Base-by-base conservation (phyloP, 2,888 invertebrate species). In the Troglohyphantes excavatus region DNA sequence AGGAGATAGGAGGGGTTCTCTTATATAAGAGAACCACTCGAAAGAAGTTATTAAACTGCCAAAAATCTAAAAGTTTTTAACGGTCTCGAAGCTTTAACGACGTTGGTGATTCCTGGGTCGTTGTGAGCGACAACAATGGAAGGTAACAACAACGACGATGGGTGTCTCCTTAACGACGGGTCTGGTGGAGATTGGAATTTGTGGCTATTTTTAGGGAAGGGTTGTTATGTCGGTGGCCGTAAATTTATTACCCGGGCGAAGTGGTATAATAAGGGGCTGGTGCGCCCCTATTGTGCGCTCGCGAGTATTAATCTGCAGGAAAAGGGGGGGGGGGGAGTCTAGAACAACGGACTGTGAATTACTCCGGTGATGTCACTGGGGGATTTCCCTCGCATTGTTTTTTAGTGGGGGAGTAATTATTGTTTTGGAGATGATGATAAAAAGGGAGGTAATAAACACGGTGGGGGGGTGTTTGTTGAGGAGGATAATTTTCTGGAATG, bases 51-150 rank as follows among this genome's bases (percentile, higher is more conserved):
- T 83, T 72, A 83, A 73, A 73, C 26, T 65, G 23, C 43, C 33
- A 29, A 26, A 46, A 68, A 53, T 63, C 61, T 29, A 61, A 13
- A 23, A 33, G 73, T 73, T 73, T 83, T 83, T 83, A 83, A 83
- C 83, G 83, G 83, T 43, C n/a, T 63, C n/a, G 53, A 26, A 21
- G 39, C 72, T 53, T 83, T 73, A 72, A 83, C 43, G 83, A 83
- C 59, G 53, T 13, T 27, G n/a, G n/a, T 73, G 72, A 73, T 73
- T 73, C n/a, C 72, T 46, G 72, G 23, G 72, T 33, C n/a, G 72
- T 73, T 73, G 72, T 61, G 59, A 19, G 21, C 53, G 53, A 19
- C 61, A 75, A 75, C 75, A 75, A 75, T 61, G 21, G n/a, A 27
- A 6, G 29, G 13, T 11, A 13, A 23, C 27, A 5, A 46, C 26